Conservation (phyloP, 2,113 vertebrate genomes). For the Saguinus imperator region DNA sequence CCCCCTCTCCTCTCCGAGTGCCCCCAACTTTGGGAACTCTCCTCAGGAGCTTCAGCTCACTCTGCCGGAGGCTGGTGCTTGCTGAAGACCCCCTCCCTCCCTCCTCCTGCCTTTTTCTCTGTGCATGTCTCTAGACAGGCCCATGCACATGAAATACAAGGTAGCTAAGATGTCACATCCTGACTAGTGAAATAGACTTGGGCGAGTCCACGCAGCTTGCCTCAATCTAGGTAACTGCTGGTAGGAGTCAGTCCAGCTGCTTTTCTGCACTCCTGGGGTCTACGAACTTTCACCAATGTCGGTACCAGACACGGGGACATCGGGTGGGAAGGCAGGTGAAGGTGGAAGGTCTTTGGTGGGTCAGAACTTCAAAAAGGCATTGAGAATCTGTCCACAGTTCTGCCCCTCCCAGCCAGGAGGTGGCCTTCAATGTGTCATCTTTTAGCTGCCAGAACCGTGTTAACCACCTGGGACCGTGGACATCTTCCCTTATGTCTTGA, state of each 20-base stretch:
- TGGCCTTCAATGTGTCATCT: background rate
- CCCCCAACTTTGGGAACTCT: background rate
- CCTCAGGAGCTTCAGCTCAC: background rate
- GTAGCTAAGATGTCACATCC: background rate
- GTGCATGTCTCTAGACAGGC: background rate
- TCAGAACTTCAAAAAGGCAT: background rate
- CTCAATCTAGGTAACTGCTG: constrained; percentile 36
- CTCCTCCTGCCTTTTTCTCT: background rate
- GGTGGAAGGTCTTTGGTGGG: background rate
- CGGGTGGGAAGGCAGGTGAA: rapidly evolving
- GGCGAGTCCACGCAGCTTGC: background rate
- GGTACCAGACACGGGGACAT: background rate
- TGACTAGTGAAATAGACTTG: background rate
- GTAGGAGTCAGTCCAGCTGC: background rate
- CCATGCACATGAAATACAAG: background rate
- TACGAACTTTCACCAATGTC: background rate
- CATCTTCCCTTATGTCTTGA: background rate
- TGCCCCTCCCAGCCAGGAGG: background rate
- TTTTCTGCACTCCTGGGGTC: background rate
- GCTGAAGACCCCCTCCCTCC: background rate
- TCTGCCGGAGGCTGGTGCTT: background rate
- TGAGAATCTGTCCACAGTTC: background rate
- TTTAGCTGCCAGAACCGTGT: constrained; percentile 52
- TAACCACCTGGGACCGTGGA: background rate
- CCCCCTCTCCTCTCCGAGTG: background rate